A percentile compares a stretch with the other conserved stretches of the same genome.
Evolutionary conservation across 2,888 invertebrate species (phyloP).

Genomic region (Sphinx pinastri): DNA sequence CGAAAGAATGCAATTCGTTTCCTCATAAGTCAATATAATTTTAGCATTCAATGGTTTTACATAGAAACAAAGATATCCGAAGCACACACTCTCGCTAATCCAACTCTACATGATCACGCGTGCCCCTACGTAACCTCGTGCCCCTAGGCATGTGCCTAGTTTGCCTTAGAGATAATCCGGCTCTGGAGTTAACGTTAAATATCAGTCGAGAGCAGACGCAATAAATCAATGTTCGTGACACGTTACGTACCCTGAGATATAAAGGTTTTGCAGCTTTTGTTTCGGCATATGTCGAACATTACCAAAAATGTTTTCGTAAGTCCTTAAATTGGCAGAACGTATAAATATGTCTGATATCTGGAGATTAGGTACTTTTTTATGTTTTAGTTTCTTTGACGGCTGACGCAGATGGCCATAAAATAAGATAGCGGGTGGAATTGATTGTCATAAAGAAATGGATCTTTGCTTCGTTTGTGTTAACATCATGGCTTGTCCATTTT

Average conservation of each 20-base stretch:
- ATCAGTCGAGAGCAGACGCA: not conserved
- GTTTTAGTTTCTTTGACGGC: not conserved
- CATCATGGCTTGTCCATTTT: too few species aligned
- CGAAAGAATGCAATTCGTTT: too few species aligned
- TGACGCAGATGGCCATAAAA: not conserved
- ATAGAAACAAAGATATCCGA: too few species aligned
- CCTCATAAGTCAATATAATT: too few species aligned
- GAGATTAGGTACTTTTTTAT: not conserved
- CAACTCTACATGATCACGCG: too few species aligned
- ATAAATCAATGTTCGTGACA: conserved; percentile 6
- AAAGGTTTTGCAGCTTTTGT: not conserved
- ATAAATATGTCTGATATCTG: not conserved
- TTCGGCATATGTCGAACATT: not conserved
- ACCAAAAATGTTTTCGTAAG: not conserved
- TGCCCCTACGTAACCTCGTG: too few species aligned
- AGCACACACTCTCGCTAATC: too few species aligned
- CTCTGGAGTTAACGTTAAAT: not conserved
- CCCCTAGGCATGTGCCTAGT: too few species aligned
- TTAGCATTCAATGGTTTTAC: too few species aligned
- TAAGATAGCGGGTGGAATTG: not conserved
- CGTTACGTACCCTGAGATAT: not conserved
- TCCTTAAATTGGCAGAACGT: too few species aligned
- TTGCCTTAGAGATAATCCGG: too few species aligned
- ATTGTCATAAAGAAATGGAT: not conserved
- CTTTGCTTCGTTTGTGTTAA: not conserved